Evolutionary conservation across 2,888 invertebrate genomes (phyloP).

Genomic region (Caenorhabditis uteleia): DNA sequence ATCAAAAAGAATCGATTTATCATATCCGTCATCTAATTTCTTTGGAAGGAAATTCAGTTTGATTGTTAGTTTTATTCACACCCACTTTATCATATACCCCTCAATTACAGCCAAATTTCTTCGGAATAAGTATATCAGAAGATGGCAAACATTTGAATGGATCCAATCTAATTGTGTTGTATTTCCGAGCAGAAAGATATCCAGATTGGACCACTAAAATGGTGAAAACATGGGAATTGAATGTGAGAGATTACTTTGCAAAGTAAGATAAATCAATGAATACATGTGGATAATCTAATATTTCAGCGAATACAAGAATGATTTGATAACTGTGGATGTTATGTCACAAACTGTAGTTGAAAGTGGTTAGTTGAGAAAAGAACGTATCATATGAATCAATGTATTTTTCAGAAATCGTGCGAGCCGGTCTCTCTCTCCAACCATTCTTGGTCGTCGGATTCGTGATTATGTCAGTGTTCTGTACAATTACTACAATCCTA

Average conservation of each 20-base stretch:
- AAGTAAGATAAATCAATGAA: conserved; percentile 3
- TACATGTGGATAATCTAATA: background rate
- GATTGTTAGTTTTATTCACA: conserved; percentile 19
- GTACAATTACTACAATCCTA: conserved; percentile 42
- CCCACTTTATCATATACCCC: background rate
- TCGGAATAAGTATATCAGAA: conserved; percentile 15
- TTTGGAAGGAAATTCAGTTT: conserved; percentile 39
- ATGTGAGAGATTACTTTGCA: conserved; percentile 43
- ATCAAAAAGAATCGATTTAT: conserved; percentile 34
- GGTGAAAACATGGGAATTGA: conserved; percentile 50
- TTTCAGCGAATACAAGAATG: conserved; percentile 22
- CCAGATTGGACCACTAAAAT: conserved; percentile 46
- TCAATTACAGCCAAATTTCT: conserved; percentile 35
- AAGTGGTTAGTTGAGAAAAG: conserved; percentile 18
- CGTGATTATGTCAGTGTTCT: conserved; percentile 49
- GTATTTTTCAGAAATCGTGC: conserved; percentile 40
- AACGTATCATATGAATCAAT: background rate
- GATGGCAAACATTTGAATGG: conserved; percentile 34
- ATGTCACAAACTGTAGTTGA: conserved; percentile 45
- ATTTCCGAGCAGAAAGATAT: conserved; percentile 55
- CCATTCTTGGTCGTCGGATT: conserved; percentile 55
- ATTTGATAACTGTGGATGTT: conserved; percentile 35
- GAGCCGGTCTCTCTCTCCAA: conserved; percentile 47
- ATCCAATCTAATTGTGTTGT: conserved; percentile 43
- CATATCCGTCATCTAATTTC: conserved; percentile 39